These are phyloP conservation scores for Platyscapa corneri DNA, from an alignment of 1,140 invertebrate genomes.

Conservation along the genomic window DNA sequence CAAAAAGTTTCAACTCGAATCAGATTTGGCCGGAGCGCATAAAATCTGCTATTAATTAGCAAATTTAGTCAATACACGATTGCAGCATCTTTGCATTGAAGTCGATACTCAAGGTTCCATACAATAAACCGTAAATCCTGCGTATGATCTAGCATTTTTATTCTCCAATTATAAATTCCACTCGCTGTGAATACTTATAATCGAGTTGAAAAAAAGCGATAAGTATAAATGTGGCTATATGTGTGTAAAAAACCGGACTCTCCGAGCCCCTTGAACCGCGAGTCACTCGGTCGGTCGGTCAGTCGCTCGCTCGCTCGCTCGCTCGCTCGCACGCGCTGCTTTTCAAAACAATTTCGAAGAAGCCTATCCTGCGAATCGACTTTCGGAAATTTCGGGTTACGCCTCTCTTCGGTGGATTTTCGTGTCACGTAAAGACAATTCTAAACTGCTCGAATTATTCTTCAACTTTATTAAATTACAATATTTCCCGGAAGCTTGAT, in stretches of 20 bases:
- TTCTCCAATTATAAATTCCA: slow-evolving; percentile 55
- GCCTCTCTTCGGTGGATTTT: slow-evolving; percentile 46
- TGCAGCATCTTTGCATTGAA: slow-evolving; percentile 14
- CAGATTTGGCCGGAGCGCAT: slow-evolving; percentile 37
- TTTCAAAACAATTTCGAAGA: slow-evolving; percentile 59
- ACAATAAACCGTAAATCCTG: slow-evolving; percentile 28
- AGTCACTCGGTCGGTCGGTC: too few species aligned
- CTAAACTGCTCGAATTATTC: slow-evolving; percentile 51
- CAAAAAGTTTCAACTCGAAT: slow-evolving; percentile 41
- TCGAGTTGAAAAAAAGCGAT: slow-evolving; percentile 38
- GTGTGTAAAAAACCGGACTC: slow-evolving; percentile 9
- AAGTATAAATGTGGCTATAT: slow-evolving; percentile 5
- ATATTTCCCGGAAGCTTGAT: slow-evolving; percentile 38
- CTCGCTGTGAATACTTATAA: slow-evolving; percentile 25
- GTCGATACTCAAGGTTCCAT: slow-evolving; percentile 10
- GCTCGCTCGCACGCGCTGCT: slow-evolving; percentile 48
- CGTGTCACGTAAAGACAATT: slow-evolving; percentile 59
- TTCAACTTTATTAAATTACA: slow-evolving; percentile 41
- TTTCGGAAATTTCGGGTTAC: slow-evolving; percentile 57
- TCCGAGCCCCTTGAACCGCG: slow-evolving; percentile 55
- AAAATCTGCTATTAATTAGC: slow-evolving; percentile 29
- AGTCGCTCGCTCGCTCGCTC: too few species aligned
- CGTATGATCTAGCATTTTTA: slow-evolving; percentile 44
- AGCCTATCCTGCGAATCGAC: slow-evolving; percentile 60
- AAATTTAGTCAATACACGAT: slow-evolving; percentile 30